Percentiles rank a stretch among this genome's conserved stretches.
phyloP scores from a whole-genome alignment of 2,888 invertebrate genomes.

The Leptinotarsa peninsularis region DNA sequence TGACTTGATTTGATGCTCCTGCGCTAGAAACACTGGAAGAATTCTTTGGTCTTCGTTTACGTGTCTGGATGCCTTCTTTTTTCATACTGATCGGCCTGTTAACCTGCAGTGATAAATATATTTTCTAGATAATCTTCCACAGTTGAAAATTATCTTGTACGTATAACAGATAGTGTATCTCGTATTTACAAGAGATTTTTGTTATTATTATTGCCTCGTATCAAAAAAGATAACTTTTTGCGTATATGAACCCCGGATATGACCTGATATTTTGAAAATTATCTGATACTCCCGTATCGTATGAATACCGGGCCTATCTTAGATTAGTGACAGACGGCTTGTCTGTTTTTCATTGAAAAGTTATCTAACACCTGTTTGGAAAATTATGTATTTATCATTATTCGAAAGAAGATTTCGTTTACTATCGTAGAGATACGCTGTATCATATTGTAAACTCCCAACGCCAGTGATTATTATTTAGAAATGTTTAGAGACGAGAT shows the following conservation, averaged over 20 bases:
- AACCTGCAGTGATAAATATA: constrained; percentile 72
- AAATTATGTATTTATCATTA: constrained; percentile 39
- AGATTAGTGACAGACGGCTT: constrained; percentile 66
- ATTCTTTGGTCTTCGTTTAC: constrained; percentile 90
- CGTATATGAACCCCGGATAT: constrained; percentile 55
- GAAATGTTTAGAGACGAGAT: background rate
- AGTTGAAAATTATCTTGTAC: constrained; percentile 55
- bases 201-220: constrained; percentile 51
- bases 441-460: constrained; percentile 21
- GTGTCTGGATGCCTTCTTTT: constrained; percentile 97
- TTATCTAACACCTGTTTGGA: constrained; percentile 42
- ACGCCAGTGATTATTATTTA: too few species aligned
- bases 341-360: constrained; percentile 45
- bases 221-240: constrained; percentile 53
- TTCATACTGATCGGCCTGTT: constrained; percentile 97
- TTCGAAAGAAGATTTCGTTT: constrained; percentile 28
- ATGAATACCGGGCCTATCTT: constrained; percentile 54
- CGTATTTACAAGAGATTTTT: constrained; percentile 60
- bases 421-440: constrained; percentile 35
- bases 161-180: constrained; percentile 57
- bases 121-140: constrained; percentile 40
- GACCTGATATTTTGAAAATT: constrained; percentile 55
- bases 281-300: constrained; percentile 54
- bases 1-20: constrained; percentile 39
- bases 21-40: constrained; percentile 46